phyloP scores from a whole-genome alignment of 2,888 invertebrate species.

The Leucoma salicis region DNA sequence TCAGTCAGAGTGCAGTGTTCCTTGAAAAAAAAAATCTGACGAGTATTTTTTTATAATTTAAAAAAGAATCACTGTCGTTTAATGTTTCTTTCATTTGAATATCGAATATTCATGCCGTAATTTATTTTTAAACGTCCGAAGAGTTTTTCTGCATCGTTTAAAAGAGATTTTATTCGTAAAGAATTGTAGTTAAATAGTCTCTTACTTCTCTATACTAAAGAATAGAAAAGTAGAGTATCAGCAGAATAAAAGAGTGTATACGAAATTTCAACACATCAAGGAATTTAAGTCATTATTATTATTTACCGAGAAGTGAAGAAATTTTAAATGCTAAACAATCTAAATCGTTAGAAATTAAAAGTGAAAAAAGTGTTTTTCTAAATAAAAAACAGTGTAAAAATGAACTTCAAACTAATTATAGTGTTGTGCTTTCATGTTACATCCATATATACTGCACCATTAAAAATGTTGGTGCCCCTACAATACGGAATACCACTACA shows the following conservation, averaged over 20 bases:
- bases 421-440: conserved; percentile 38
- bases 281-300: no score
- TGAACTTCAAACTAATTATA: conserved; percentile 25
- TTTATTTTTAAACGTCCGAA: no score
- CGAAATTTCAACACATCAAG: no score
- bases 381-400: conserved; percentile 17
- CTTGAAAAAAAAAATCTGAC: not conserved
- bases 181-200: conserved; percentile 1
- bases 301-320: no score
- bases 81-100: not conserved
- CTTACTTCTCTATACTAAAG: conserved; percentile 18
- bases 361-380: not conserved
- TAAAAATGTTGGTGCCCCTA: conserved; percentile 39
- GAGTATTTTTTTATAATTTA: not conserved
- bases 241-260: no score
- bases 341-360: not conserved
- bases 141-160: no score
- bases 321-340: not conserved
- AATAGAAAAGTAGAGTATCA: conserved; percentile 6
- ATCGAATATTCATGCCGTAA: no score
- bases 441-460: conserved; percentile 42
- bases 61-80: not conserved
- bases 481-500: conserved; percentile 34
- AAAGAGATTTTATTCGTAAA: no score
- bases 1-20: conserved; percentile 26